A percentile compares a stretch with the other conserved stretches of the same genome.
phyloP scores from a whole-genome alignment of 2,797 vertebrate species.

The Thaleichthys pacificus region DNA sequence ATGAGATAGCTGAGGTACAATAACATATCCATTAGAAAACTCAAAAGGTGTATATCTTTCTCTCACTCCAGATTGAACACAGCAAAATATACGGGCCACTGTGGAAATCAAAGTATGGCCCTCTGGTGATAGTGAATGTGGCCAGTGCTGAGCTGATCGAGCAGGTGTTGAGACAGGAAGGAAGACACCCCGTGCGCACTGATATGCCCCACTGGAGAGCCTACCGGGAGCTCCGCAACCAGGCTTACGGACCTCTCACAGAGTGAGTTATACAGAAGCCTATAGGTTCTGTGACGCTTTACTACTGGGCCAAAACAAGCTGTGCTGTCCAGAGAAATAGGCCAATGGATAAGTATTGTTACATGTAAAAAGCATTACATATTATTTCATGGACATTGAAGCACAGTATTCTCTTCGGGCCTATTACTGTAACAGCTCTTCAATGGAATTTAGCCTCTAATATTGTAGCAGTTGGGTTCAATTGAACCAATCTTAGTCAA shows the following conservation, averaged over 20 bases:
- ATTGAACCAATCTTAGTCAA: too few species aligned
- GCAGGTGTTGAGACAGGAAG: slow-evolving; percentile 79
- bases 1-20: too few species aligned
- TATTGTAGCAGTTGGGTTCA: too few species aligned
- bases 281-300: not conserved
- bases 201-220: slow-evolving; percentile 78
- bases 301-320: not conserved
- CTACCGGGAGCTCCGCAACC: slow-evolving; percentile 74
- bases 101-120: slow-evolving; percentile 77
- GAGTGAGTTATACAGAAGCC: slow-evolving; percentile 63
- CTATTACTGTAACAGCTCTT: too few species aligned
- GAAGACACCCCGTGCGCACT: slow-evolving; percentile 60
- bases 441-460: too few species aligned
- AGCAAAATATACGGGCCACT: slow-evolving; percentile 76
- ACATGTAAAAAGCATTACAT: too few species aligned
- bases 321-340: not conserved
- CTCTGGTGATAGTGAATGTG: slow-evolving; percentile 75
- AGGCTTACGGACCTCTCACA: slow-evolving; percentile 78
- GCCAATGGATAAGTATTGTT: too few species aligned
- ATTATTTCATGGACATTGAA: too few species aligned
- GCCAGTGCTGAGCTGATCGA: slow-evolving; percentile 77
- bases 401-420: too few species aligned
- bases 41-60: not conserved
- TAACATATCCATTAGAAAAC: not conserved
- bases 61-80: slow-evolving; percentile 71